Percentiles rank a stretch among this genome's conserved stretches.
phyloP scores from a whole-genome alignment of 2,113 vertebrate species.

The Perca flavescens region DNA sequence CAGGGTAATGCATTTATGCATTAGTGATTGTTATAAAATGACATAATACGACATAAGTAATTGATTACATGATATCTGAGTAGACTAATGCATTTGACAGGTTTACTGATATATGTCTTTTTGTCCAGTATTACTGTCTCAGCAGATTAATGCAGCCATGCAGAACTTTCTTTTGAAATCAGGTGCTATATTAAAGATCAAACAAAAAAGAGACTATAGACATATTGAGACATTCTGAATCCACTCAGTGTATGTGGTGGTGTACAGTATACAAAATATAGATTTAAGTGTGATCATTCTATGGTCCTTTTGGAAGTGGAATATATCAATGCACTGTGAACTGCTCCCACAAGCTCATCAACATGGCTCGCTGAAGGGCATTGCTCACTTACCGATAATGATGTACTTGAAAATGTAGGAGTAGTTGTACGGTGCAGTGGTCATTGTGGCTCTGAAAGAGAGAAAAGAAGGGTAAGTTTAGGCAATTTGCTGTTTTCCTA shows the following conservation, averaged over 20 bases:
- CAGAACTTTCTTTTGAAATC: not conserved
- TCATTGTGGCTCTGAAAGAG: constrained; percentile 95
- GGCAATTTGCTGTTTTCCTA: not conserved
- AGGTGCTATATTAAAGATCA: not conserved
- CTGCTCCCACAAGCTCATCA: not conserved
- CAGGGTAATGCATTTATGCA: not conserved
- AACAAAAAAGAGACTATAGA: not conserved
- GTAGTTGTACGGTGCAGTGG: constrained; percentile 99
- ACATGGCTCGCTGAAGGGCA: not conserved
- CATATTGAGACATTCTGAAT: not conserved
- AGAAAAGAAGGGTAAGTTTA: constrained; percentile 34
- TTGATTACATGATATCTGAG: too few species aligned
- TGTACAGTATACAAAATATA: not conserved
- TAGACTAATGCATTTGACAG: not conserved
- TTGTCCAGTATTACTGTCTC: not conserved
- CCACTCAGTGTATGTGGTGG: not conserved
- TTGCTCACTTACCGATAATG: constrained; percentile 96
- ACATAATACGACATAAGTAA: too few species aligned
- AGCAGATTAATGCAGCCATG: not conserved
- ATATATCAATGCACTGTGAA: not conserved
- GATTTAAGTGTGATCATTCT: not conserved
- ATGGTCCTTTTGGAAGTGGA: not conserved
- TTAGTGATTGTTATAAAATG: too few species aligned
- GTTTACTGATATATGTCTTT: not conserved
- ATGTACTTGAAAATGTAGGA: constrained; percentile 99